Conservation (phyloP, 2,797 vertebrate species). For the Pteropus rufus region DNA sequence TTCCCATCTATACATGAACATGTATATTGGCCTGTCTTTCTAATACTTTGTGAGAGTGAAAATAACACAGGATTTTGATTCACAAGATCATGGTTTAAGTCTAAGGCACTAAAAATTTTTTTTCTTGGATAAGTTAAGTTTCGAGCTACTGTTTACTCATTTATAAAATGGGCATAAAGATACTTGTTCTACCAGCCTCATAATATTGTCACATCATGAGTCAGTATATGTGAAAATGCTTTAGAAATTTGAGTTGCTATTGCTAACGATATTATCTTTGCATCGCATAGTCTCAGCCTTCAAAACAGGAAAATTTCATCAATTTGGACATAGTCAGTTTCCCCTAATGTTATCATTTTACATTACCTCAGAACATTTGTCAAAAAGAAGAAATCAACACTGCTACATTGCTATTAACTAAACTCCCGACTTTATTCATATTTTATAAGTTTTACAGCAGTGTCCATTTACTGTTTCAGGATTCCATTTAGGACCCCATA, state of each 20-base stretch:
- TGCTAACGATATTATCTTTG: background rate
- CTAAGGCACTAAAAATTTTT: background rate
- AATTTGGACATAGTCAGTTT: background rate
- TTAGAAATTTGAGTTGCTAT: background rate
- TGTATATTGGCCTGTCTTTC: background rate
- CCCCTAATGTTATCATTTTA: background rate
- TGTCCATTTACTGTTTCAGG: background rate
- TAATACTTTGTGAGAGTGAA: background rate
- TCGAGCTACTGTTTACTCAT: background rate
- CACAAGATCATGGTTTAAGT: background rate
- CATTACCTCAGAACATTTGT: background rate
- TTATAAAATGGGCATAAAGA: background rate
- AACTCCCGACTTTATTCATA: background rate
- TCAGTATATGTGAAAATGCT: background rate
- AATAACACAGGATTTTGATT: background rate
- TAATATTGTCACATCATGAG: background rate
- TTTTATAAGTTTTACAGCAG: background rate
- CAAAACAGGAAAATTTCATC: background rate
- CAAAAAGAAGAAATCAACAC: background rate
- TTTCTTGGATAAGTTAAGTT: background rate
- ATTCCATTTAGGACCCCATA: background rate
- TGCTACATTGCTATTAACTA: background rate
- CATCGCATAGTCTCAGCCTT: background rate
- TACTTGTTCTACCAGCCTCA: too few relatives aligned
- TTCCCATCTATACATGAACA: background rate